phyloP scores from a whole-genome alignment of 2,797 vertebrate species.

The Salarias fasciatus region DNA sequence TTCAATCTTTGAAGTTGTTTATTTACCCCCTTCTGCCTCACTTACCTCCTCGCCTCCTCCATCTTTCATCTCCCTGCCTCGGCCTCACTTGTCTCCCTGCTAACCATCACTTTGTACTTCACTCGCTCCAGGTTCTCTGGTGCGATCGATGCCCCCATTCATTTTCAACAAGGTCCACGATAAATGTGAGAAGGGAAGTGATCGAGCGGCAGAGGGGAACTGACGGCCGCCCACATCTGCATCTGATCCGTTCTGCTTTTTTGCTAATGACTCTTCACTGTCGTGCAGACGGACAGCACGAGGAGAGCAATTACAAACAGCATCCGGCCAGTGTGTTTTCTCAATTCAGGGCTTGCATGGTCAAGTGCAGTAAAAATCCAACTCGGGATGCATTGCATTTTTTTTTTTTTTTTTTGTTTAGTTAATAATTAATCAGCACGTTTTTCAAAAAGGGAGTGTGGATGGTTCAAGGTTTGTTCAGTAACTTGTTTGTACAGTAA shows the following conservation, averaged over 20 bases:
- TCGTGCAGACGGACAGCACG: slow-evolving; percentile 28
- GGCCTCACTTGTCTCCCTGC: background rate
- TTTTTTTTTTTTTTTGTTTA: no score
- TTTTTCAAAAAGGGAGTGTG: no score
- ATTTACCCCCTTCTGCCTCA: background rate
- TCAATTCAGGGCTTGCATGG: no score
- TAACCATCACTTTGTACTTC: slow-evolving; percentile 24
- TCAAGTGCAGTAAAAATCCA: no score
- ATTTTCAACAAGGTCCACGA: slow-evolving; percentile 69
- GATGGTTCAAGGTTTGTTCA: no score
- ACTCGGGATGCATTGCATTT: no score
- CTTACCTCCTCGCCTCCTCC: background rate
- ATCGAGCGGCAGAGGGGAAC: slow-evolving; percentile 18
- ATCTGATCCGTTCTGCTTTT: slow-evolving; percentile 32
- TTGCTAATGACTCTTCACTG: slow-evolving; percentile 52
- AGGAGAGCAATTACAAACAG: background rate
- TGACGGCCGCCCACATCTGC: slow-evolving; percentile 42
- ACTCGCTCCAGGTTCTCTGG: slow-evolving; percentile 28
- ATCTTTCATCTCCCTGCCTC: slow-evolving; percentile 1
- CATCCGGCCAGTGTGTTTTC: background rate
- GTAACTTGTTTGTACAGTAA: no score
- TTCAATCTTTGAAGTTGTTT: slow-evolving; percentile 19
- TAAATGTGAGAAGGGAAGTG: slow-evolving; percentile 46
- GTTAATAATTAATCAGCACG: no score
- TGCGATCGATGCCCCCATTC: slow-evolving; percentile 66